A percentile compares a stretch with the other conserved stretches of the same genome.
Conservation (phyloP, 1,140 invertebrate species). For the Elysia chlorotica region DNA sequence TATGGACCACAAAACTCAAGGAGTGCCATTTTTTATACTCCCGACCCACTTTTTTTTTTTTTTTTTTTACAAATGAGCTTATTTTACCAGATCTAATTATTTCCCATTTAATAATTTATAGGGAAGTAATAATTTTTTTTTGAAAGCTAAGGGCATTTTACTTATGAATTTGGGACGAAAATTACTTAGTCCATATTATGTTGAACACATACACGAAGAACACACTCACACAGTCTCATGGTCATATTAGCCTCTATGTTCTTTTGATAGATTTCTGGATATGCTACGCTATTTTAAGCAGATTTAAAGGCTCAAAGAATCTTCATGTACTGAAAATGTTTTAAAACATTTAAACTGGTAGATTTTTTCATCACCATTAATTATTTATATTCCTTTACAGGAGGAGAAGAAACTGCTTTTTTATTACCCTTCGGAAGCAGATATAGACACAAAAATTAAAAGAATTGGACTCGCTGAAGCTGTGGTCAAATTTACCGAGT, state of each 20-base stretch:
- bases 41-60: too few species aligned
- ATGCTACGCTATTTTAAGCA: neutral
- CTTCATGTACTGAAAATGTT: neutral
- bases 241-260: neutral
- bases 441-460: constrained; percentile 83
- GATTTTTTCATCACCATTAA: neutral
- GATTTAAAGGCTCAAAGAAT: neutral
- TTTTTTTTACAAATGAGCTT: too few species aligned
- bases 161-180: neutral
- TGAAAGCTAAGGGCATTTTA: neutral
- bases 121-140: neutral
- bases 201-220: neutral
- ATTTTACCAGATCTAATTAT: too few species aligned
- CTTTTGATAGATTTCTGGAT: neutral
- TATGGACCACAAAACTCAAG: too few species aligned
- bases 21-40: too few species aligned
- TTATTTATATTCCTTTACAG: constrained; percentile 66
- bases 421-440: constrained; percentile 79
- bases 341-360: neutral
- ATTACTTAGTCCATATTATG: neutral
- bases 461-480: constrained; percentile 90
- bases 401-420: constrained; percentile 89
- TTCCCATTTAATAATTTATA: too few species aligned
- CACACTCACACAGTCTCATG: neutral
- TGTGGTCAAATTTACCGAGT: constrained; percentile 90